phyloP scores from a whole-genome alignment of 2,888 invertebrate species.

The Leuctra nigra region DNA sequence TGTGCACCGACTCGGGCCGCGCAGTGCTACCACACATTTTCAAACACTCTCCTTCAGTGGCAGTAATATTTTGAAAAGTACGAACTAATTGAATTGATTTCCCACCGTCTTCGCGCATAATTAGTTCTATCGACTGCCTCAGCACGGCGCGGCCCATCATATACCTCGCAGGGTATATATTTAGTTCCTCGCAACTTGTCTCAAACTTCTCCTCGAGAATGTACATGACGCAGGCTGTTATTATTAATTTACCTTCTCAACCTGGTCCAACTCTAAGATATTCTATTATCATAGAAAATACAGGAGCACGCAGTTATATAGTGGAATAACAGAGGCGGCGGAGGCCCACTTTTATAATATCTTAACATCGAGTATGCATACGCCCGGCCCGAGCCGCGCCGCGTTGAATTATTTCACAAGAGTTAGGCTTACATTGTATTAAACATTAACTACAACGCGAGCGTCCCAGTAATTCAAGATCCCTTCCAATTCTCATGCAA shows the following conservation, averaged over 20 bases:
- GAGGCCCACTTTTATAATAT: conserved; percentile 25
- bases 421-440: conserved; percentile 20
- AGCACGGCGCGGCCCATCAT: no score
- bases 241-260: conserved; percentile 28
- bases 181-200: no score
- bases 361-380: conserved; percentile 27
- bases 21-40: no score
- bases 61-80: no score
- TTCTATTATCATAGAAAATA: conserved; percentile 31
- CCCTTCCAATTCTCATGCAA: conserved; percentile 27
- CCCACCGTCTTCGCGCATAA: no score
- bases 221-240: conserved; percentile 15
- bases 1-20: no score
- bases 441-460: conserved; percentile 28
- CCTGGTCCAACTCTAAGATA: conserved; percentile 29
- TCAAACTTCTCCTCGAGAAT: conserved; percentile 1
- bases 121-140: no score
- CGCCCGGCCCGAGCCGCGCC: background rate
- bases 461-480: conserved; percentile 17
- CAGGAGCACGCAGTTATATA: no score
- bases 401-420: conserved; percentile 7
- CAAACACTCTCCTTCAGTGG: no score
- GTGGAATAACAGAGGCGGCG: conserved; percentile 1
- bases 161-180: no score
- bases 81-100: no score